Evolutionary conservation across 2,888 invertebrate species (phyloP), one percentile per base, ranked within the genome.

Genomic region (Panzeria rudis): DNA sequence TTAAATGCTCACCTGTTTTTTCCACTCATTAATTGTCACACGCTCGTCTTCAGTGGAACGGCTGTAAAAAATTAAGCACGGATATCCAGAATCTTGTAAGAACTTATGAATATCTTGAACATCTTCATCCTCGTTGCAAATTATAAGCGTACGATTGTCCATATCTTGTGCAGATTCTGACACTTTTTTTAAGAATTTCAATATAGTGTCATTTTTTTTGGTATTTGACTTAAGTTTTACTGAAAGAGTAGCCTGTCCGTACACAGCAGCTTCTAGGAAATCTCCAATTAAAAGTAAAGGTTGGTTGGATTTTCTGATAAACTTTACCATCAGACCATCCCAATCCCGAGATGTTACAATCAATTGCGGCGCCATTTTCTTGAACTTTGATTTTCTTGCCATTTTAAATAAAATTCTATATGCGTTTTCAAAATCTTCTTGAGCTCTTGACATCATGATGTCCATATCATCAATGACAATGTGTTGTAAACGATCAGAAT

Each of bases 401-500:
- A 88, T 32, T 68, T 87, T 89, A 17, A 84, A 84, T 9, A 89
- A 54, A 7, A 77, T 64, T 6, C 71, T 78, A 2, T 88, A 13
- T n/a, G 87, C 84, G 1, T 44, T 52, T 76, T 86, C 84, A 59
- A 88, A 85, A 62, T 88, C 88, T 9, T 87, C 50, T 1, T 64
- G 69, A 25, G 87, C 75, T 32, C 88, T 87, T 1, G 77, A 83
- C 2, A 95, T 90, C 38, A 96, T 91, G 11, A 94, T 91, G 87
- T 97, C 96, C 35, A 95, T 94, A 88, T 96, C 95, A 89, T 97
- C 97, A 0, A 97, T 90, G 6, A 97, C 94, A 50, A 97, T 91
- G 87, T 95, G 95, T 15, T 94, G 94, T 1, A 97, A 91, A 29
- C 95, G 93, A 8, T 94, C 93, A 2, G 96, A 92, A 89, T 95